Conservation (phyloP, 1,140 invertebrate genomes). For the Protaetia brevitarsis region DNA sequence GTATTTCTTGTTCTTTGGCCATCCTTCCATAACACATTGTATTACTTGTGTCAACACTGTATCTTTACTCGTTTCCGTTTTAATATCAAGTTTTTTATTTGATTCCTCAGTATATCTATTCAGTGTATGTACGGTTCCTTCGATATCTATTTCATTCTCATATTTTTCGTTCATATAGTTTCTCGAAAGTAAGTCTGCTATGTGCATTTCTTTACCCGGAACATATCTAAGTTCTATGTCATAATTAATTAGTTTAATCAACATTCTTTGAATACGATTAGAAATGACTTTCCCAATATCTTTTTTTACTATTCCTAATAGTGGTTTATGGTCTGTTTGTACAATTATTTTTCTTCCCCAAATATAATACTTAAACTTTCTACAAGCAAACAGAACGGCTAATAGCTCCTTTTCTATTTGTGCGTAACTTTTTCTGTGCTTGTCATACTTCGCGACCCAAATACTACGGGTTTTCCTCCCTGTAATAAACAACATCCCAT, state of each 20-base stretch:
- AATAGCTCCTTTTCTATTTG: conserved; percentile 7
- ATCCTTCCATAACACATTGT: neutral
- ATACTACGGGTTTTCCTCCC: neutral
- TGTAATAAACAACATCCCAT: neutral
- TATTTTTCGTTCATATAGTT: neutral
- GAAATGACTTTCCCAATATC: too few relatives aligned
- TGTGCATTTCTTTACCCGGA: neutral
- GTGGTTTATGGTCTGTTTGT: neutral
- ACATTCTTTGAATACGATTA: too few relatives aligned
- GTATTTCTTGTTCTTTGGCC: neutral
- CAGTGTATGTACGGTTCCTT: neutral
- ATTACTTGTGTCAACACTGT: neutral
- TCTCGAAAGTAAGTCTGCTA: neutral
- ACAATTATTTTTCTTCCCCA: neutral
- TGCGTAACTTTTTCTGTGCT: neutral
- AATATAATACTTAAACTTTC: conserved; percentile 7
- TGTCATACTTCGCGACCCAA: neutral
- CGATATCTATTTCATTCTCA: neutral
- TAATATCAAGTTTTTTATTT: neutral
- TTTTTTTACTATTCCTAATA: neutral
- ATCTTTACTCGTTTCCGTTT: neutral
- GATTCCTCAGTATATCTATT: neutral
- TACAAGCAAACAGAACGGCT: neutral
- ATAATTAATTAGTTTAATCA: neutral
- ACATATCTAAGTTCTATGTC: neutral